Evolutionary conservation across 2,113 vertebrate genomes (phyloP).

Genomic region (Miniopterus natalensis): DNA sequence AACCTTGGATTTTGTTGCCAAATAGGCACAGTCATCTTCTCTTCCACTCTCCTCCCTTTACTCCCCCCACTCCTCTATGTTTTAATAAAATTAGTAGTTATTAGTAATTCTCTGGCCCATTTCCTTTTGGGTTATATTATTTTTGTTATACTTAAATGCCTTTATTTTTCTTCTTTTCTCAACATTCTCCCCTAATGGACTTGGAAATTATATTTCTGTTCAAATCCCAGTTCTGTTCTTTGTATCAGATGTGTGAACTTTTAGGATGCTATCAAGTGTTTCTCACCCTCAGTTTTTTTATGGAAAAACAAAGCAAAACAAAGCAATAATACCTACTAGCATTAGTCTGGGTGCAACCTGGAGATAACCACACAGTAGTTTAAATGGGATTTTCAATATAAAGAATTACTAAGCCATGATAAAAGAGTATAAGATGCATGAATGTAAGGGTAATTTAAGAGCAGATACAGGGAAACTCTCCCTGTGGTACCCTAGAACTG

Average conservation of each 20-base stretch:
- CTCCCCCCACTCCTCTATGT: not conserved
- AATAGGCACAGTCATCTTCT: not conserved
- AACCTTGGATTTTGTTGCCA: not conserved
- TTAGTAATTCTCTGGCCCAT: not conserved
- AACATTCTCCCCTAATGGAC: not conserved
- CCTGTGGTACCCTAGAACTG: not conserved
- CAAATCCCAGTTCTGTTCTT: not conserved
- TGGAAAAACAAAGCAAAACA: not conserved
- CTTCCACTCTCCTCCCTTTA: not conserved
- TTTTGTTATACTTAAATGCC: not conserved
- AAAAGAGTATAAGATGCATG: not conserved
- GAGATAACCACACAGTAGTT: not conserved
- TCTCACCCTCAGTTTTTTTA: not conserved
- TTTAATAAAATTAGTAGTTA: not conserved
- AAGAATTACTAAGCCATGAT: not conserved
- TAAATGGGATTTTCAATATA: not conserved
- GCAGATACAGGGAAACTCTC: not conserved
- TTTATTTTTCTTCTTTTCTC: conserved; percentile 4
- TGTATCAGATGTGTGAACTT: not conserved
- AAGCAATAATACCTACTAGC: not conserved
- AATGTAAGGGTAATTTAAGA: not conserved
- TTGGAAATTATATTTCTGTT: not conserved
- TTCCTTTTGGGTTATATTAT: not conserved
- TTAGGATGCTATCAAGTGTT: not conserved
- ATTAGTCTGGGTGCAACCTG: not conserved